These are phyloP conservation scores for Athalia cordata DNA, from an alignment of 2,888 invertebrate genomes.

Conservation along the genomic window DNA sequence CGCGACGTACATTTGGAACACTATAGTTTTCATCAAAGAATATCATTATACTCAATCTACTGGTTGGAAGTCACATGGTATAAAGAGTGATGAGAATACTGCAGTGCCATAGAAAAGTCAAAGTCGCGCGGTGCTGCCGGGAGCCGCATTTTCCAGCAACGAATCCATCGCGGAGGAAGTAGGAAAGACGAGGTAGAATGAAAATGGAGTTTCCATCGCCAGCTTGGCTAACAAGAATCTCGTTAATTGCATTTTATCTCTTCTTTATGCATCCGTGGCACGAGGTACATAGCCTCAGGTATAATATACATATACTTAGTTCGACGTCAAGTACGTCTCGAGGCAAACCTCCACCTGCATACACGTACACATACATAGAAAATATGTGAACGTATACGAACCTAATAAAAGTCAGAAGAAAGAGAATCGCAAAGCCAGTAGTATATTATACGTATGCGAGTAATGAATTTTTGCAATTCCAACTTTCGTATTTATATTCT, in stretches of 20 bases:
- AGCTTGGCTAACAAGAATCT: conserved; percentile 48
- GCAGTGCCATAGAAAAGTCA: background rate
- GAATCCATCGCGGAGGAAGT: conserved; percentile 24
- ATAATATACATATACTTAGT: conserved; percentile 39
- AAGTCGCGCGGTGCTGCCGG: conserved; percentile 7
- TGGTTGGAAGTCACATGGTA: too few species aligned
- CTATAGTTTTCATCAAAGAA: too few species aligned
- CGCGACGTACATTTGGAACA: too few species aligned
- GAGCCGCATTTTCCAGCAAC: conserved; percentile 3
- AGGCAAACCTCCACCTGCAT: background rate
- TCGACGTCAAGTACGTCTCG: conserved; percentile 28
- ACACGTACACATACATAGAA: background rate
- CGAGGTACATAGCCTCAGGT: conserved; percentile 39
- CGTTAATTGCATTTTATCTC: conserved; percentile 52
- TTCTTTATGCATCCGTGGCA: conserved; percentile 37
- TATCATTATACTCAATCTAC: too few species aligned
- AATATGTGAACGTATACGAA: background rate
- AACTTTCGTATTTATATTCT: conserved; percentile 17
- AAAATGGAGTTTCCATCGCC: conserved; percentile 39
- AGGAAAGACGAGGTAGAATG: conserved; percentile 18
- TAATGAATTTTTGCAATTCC: conserved; percentile 40
- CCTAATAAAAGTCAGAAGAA: conserved; percentile 36
- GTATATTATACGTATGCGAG: conserved; percentile 2
- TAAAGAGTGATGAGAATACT: background rate
- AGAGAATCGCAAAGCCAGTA: conserved; percentile 12